Evolutionary conservation across 2,113 vertebrate species (phyloP), one percentile per base, ranked within the genome.

Genomic region (Agapornis roseicollis): DNA sequence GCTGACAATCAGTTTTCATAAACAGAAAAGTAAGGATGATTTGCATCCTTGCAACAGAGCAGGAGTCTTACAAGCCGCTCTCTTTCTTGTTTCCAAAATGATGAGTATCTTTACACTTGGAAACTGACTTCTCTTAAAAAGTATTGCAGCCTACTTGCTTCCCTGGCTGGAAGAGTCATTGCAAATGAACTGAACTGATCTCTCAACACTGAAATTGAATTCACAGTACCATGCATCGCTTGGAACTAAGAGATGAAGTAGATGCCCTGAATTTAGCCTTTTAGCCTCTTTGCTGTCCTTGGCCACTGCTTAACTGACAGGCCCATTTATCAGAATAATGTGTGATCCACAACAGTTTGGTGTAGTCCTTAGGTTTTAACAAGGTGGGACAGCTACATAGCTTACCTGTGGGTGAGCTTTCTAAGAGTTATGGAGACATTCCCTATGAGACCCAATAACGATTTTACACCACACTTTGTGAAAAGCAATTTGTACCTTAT

Each of bases 1-100:
- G 82, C 31, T 87, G 82, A 92, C 73, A 42, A 64, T 95, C 80
- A 65, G 70, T 42, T 90, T 94, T 88, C 73, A 94, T 3, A 47
- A 69, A 81, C 56, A 80, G 78, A 72, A 95, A 73, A 86, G 66
- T 27, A 89, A 92, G 76, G 79, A 72, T 47, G 69, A 83, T 95
- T 86, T 95, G 35, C 56, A 76, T 70, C 31, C 64, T 64, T 80
- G 65, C 39, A 94, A 47, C n/a, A 72, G 17, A 72, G 60, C 42
- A 77, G 25, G 44, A 88, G 39, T 77, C 42, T 64, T 77, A 46
- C 11, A 70, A 78, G 77, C 55, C 74, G n/a, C 58, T 90, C 10
- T 68, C 72, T 58, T 74, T 27, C 22, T 47, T 7, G 8, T 61
- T 96, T 47, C 37, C 63, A 60, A 79, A 80, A 80, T 31, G 14